These are phyloP conservation scores for Trachurus trachurus DNA, from an alignment of 2,797 vertebrate species.

Conservation along the genomic window DNA sequence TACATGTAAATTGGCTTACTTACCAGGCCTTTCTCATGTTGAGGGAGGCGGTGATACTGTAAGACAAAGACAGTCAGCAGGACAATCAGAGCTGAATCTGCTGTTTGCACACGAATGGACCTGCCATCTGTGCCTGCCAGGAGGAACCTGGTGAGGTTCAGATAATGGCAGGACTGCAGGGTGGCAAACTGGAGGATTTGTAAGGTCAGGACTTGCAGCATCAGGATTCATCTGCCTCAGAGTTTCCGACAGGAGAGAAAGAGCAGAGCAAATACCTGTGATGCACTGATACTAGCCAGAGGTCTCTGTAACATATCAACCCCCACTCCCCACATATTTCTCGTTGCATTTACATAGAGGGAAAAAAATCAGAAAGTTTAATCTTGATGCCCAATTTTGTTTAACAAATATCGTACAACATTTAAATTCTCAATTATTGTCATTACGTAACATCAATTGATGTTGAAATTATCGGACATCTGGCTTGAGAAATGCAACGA, in stretches of 20 bases:
- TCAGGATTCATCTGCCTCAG: neutral
- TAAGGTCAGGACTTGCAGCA: constrained; percentile 40
- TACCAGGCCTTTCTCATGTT: constrained; percentile 80
- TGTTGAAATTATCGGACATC: neutral
- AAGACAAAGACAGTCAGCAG: constrained; percentile 79
- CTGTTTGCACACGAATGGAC: constrained; percentile 86
- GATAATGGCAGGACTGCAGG: constrained; percentile 71
- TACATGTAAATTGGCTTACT: constrained; percentile 86
- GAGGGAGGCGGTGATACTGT: constrained; percentile 59
- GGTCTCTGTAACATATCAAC: neutral
- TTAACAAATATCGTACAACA: neutral
- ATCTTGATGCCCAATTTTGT: neutral
- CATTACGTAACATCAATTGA: neutral
- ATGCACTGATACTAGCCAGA: constrained; percentile 45
- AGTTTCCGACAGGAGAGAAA: constrained; percentile 40
- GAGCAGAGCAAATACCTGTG: constrained; percentile 49
- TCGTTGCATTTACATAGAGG: neutral
- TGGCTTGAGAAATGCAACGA: neutral
- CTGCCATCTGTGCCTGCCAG: constrained; percentile 82
- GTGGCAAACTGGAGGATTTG: constrained; percentile 45
- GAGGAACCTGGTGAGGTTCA: constrained; percentile 68
- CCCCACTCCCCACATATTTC: constrained; percentile 6
- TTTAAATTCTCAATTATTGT: neutral
- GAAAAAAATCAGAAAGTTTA: no score
- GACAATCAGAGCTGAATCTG: constrained; percentile 82